Evolutionary conservation across 1,140 invertebrate genomes (phyloP).

Genomic region (Caenorhabditis remanei): DNA sequence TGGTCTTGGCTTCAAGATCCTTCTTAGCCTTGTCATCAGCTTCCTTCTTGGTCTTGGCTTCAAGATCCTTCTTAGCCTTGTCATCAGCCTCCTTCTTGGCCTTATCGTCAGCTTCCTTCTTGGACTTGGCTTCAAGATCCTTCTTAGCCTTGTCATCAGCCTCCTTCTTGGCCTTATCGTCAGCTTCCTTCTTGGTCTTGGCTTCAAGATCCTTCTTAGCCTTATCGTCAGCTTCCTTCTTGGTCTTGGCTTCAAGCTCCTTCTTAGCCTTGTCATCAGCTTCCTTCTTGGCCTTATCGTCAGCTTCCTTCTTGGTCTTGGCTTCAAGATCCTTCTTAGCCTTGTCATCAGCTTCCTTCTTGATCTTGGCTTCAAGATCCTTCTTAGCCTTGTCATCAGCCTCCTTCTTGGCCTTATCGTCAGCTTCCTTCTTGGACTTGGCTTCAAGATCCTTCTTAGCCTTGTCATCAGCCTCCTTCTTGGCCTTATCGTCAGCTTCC

Average conservation of each 20-base stretch:
- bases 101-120: slow-evolving; percentile 46
- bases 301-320: slow-evolving; percentile 31
- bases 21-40: slow-evolving; percentile 10
- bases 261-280: slow-evolving; percentile 47
- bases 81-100: slow-evolving; percentile 36
- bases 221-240: slow-evolving; percentile 35
- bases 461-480: slow-evolving; percentile 43
- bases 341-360: neutral
- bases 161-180: slow-evolving; percentile 24
- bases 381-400: slow-evolving; percentile 24
- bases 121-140: slow-evolving; percentile 46
- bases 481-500: neutral
- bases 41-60: slow-evolving; percentile 51
- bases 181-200: slow-evolving; percentile 50
- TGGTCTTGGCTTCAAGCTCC: slow-evolving; percentile 37
- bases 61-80: slow-evolving; percentile 42
- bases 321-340: slow-evolving; percentile 13
- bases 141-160: slow-evolving; percentile 46
- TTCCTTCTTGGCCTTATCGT: neutral
- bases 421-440: slow-evolving; percentile 25
- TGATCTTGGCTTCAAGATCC: slow-evolving; percentile 42
- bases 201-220: neutral
- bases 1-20: slow-evolving; percentile 39
- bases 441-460: slow-evolving; percentile 20
- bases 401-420: slow-evolving; percentile 45